A percentile compares a stretch with the other conserved stretches of the same genome.
phyloP scores from a whole-genome alignment of 2,113 vertebrate genomes.

The Neogobius melanostomus region DNA sequence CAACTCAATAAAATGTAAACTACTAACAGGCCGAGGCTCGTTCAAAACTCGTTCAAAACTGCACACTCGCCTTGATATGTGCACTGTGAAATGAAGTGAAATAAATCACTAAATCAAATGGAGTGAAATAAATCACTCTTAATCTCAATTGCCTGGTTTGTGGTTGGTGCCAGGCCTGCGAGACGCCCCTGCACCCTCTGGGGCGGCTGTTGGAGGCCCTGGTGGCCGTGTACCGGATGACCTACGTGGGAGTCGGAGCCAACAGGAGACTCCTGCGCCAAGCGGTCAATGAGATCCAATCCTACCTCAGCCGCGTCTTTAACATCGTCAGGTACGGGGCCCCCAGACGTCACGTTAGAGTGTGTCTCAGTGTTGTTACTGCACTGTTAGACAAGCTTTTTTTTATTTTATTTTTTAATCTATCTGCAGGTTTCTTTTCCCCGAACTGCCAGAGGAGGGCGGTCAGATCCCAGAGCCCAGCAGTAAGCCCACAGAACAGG shows the following conservation, averaged over 20 bases:
- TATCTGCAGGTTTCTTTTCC: conserved; percentile 89
- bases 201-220: conserved; percentile 90
- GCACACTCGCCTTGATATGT: too few species aligned
- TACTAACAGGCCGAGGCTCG: too few species aligned
- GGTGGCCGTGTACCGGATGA: conserved; percentile 97
- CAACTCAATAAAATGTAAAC: too few species aligned
- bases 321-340: conserved; percentile 84
- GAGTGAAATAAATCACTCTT: too few species aligned
- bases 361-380: too few species aligned
- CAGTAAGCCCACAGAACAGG: conserved; percentile 61
- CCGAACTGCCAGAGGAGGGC: conserved; percentile 94
- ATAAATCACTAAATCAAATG: too few species aligned
- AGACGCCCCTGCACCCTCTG: conserved; percentile 93
- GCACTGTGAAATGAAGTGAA: not conserved
- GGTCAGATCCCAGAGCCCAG: conserved; percentile 81
- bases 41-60: too few species aligned
- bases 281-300: conserved; percentile 94
- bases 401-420: not conserved
- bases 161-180: conserved; percentile 83
- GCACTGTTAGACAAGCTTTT: too few species aligned
- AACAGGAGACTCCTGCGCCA: conserved; percentile 91
- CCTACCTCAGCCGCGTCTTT: conserved; percentile 93
- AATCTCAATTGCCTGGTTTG: too few species aligned
- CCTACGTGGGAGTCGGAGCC: conserved; percentile 95
- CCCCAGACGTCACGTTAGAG: too few species aligned